phyloP scores from a whole-genome alignment of 1,140 invertebrate genomes.

The Chrysopa pallens region DNA sequence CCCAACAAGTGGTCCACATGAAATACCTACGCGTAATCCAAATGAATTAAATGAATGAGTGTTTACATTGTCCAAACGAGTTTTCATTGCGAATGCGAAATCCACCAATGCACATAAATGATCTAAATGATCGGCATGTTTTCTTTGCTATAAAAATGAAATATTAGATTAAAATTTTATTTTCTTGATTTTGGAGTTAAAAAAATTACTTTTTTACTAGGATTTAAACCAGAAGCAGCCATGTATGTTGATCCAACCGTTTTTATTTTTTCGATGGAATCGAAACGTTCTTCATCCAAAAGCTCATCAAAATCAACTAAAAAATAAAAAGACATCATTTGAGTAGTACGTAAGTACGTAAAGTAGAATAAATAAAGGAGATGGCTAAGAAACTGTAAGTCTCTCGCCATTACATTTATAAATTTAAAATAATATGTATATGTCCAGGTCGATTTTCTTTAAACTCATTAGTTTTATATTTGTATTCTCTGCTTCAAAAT shows the following conservation, averaged over 20 bases:
- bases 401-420: too few relatives aligned
- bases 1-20: slow-evolving; percentile 84
- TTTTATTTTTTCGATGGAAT: slow-evolving; percentile 95
- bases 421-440: too few relatives aligned
- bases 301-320: slow-evolving; percentile 82
- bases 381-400: too few relatives aligned
- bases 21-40: slow-evolving; percentile 79
- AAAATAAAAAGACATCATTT: slow-evolving; percentile 18
- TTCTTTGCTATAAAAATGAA: slow-evolving; percentile 22
- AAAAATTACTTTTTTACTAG: slow-evolving; percentile 39
- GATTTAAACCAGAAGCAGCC: slow-evolving; percentile 93
- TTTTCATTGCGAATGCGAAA: slow-evolving; percentile 83
- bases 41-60: slow-evolving; percentile 97
- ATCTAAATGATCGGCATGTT: slow-evolving; percentile 40
- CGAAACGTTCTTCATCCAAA: slow-evolving; percentile 74
- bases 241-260: slow-evolving; percentile 95
- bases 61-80: slow-evolving; percentile 82
- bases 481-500: too few relatives aligned
- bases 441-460: too few relatives aligned
- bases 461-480: too few relatives aligned
- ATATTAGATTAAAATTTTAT: slow-evolving; percentile 3
- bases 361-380: too few relatives aligned
- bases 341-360: too few relatives aligned
- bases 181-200: neutral
- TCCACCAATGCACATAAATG: slow-evolving; percentile 78